Evolutionary conservation across 23 tunicate species (phyloP).

Genomic region (Styela clava): DNA sequence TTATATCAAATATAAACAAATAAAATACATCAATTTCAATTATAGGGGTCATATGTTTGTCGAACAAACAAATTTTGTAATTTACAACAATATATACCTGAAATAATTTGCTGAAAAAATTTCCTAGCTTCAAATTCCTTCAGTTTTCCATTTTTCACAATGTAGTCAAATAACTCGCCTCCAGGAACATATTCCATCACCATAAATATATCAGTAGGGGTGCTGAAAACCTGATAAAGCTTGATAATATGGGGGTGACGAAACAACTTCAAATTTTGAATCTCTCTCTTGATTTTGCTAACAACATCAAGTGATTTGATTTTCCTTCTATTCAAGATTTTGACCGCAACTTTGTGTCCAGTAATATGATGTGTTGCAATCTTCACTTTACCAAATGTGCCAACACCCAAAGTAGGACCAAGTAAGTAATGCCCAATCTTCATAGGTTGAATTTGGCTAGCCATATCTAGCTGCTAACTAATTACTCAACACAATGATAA

Average conservation of each 20-base stretch:
- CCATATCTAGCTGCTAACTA: constrained; percentile 1
- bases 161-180: constrained; percentile 98
- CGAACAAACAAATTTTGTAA: no score
- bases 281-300: constrained; percentile 89
- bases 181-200: constrained; percentile 99
- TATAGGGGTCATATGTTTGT: no score
- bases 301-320: constrained; percentile 95
- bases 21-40: no score
- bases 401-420: constrained; percentile 92
- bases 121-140: constrained; percentile 90
- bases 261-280: constrained; percentile 91
- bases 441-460: constrained; percentile 25
- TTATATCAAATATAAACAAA: no score
- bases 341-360: constrained; percentile 94
- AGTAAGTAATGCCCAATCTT: constrained; percentile 91
- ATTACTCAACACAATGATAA: no score
- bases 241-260: constrained; percentile 99
- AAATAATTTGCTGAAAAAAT: constrained; percentile 98
- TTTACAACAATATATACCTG: no score
- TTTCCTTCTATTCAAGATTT: constrained; percentile 89
- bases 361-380: constrained; percentile 97
- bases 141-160: constrained; percentile 91
- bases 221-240: constrained; percentile 96
- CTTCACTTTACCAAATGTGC: constrained; percentile 99
- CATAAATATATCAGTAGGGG: constrained; percentile 98